Conservation (phyloP, 2,113 vertebrate species). For the Strigops habroptila region DNA sequence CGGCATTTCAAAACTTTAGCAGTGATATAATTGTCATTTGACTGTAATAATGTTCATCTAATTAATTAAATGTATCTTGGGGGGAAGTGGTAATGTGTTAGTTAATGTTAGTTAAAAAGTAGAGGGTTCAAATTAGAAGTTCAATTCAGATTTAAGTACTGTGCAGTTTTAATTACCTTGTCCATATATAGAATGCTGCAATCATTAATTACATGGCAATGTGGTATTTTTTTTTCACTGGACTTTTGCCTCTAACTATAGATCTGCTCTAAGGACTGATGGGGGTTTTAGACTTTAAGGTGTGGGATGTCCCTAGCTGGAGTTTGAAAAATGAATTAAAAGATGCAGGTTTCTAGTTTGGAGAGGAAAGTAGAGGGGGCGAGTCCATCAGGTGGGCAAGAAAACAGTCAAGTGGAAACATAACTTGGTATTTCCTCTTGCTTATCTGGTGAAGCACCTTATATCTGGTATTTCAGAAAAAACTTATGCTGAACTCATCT, state of each 20-base stretch:
- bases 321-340: not conserved
- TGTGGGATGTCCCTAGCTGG: not conserved
- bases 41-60: not conserved
- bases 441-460: not conserved
- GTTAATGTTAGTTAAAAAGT: not conserved
- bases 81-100: not conserved
- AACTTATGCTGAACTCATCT: not conserved
- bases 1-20: not conserved
- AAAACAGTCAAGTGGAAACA: not conserved
- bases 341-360: not conserved
- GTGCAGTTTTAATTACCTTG: not conserved
- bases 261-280: not conserved
- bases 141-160: not conserved
- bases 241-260: not conserved
- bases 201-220: not conserved
- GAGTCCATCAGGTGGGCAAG: not conserved
- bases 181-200: not conserved
- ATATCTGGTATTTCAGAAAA: not conserved
- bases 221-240: not conserved
- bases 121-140: not conserved
- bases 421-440: not conserved
- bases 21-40: slow-evolving; percentile 2
- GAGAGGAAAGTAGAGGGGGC: not conserved
- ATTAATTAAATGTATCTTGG: slow-evolving; percentile 2
- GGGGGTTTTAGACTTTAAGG: not conserved